phyloP scores from a whole-genome alignment of 2,888 invertebrate species.

The Unio pictorum region DNA sequence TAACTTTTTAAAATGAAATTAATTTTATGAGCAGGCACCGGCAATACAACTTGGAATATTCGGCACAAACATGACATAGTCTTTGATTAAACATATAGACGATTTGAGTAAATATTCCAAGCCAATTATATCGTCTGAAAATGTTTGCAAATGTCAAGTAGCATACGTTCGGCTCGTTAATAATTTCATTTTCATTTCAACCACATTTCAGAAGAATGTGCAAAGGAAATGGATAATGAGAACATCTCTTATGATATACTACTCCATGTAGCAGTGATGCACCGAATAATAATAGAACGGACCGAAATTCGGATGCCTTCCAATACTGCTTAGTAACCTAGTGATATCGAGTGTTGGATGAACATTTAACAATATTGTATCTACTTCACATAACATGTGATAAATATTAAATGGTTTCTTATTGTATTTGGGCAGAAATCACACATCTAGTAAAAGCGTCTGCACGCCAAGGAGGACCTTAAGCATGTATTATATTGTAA shows the following conservation, averaged over 20 bases:
- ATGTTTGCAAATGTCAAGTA: constrained; percentile 11
- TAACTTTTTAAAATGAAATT: no score
- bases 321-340: constrained; percentile 21
- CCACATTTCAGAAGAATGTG: constrained; percentile 5
- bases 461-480: constrained; percentile 25
- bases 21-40: no score
- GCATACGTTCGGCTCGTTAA: constrained; percentile 11
- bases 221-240: constrained; percentile 18
- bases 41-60: no score
- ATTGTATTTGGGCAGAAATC: constrained; percentile 15
- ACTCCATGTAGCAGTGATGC: constrained; percentile 6
- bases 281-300: constrained; percentile 22
- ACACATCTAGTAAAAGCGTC: constrained; percentile 21
- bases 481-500: constrained; percentile 37
- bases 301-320: constrained; percentile 31
- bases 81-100: no score
- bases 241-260: constrained; percentile 14
- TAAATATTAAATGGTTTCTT: constrained; percentile 16
- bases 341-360: constrained; percentile 19
- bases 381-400: constrained; percentile 8
- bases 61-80: no score
- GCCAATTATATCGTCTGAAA: constrained; percentile 12
- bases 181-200: constrained; percentile 8
- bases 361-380: constrained; percentile 10
- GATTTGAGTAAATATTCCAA: no score